Evolutionary conservation across 2,888 invertebrate genomes (phyloP).

Genomic region (Chromoteleia sp.): DNA sequence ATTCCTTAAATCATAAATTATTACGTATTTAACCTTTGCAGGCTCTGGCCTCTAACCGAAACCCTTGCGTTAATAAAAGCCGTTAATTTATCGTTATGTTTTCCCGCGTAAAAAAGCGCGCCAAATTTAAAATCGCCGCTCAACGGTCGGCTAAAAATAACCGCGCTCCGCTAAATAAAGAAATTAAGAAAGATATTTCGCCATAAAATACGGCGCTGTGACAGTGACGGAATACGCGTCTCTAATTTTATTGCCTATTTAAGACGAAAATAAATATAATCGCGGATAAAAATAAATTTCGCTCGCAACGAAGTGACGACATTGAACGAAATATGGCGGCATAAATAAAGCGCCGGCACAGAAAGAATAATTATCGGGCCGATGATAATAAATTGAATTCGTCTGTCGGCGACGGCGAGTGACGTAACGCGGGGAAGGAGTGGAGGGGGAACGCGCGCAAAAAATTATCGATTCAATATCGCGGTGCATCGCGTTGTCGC

Average conservation of each 20-base stretch:
- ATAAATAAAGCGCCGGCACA: conserved; percentile 36
- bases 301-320: conserved; percentile 43
- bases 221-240: conserved; percentile 34
- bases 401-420: conserved; percentile 45
- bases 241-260: conserved; percentile 50
- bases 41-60: neutral
- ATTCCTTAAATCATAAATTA: conserved; percentile 18
- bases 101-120: conserved; percentile 23
- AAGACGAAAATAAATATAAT: conserved; percentile 48
- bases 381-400: conserved; percentile 56
- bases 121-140: conserved; percentile 20
- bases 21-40: conserved; percentile 1
- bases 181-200: conserved; percentile 27
- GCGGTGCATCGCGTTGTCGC: conserved; percentile 17
- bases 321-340: conserved; percentile 45
- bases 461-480: conserved; percentile 21
- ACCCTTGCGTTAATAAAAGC: conserved; percentile 1
- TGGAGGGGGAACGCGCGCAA: conserved; percentile 10
- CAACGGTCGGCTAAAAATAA: conserved; percentile 17
- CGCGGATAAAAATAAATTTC: conserved; percentile 39
- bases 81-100: too few relatives aligned
- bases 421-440: conserved; percentile 25
- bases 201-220: conserved; percentile 1
- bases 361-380: conserved; percentile 46
- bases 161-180: conserved; percentile 17